These are phyloP conservation scores for Copidosoma aretas DNA, from an alignment of 2,888 invertebrate species.

Conservation along the genomic window DNA sequence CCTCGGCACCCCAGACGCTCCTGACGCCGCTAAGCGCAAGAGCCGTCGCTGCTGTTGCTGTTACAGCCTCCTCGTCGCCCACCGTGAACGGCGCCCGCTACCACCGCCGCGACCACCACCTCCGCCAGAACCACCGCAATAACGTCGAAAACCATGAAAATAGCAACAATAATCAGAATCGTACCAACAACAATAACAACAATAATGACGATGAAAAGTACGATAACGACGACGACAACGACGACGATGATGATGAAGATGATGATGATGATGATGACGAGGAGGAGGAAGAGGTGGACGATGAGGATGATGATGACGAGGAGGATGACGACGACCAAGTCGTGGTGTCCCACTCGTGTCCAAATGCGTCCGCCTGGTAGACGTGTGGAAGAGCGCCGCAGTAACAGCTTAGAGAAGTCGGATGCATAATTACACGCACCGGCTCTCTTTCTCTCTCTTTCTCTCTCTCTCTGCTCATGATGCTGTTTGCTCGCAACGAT, in stretches of 20 bases:
- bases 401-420: too few species aligned
- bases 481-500: too few species aligned
- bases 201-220: slow-evolving; percentile 7
- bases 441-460: slow-evolving; percentile 7
- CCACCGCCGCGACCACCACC: neutral
- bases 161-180: too few species aligned
- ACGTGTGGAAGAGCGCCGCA: too few species aligned
- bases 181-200: slow-evolving; percentile 3
- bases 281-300: neutral
- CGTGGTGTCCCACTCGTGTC: slow-evolving; percentile 50
- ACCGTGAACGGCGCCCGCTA: neutral
- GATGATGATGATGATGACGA: slow-evolving; percentile 14
- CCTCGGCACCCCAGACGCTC: slow-evolving; percentile 52
- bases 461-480: too few species aligned
- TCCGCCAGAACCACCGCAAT: neutral
- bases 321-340: slow-evolving; percentile 7
- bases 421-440: neutral
- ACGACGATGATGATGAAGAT: slow-evolving; percentile 32
- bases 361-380: slow-evolving; percentile 43
- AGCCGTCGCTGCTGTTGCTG: slow-evolving; percentile 24
- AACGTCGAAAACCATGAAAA: too few species aligned
- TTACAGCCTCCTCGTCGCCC: slow-evolving; percentile 4
- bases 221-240: slow-evolving; percentile 19
- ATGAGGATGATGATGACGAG: slow-evolving; percentile 31
- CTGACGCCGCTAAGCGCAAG: slow-evolving; percentile 19